These are phyloP conservation scores for Sitta carolinensis DNA, from an alignment of 2,797 vertebrate genomes.

Conservation along the genomic window DNA sequence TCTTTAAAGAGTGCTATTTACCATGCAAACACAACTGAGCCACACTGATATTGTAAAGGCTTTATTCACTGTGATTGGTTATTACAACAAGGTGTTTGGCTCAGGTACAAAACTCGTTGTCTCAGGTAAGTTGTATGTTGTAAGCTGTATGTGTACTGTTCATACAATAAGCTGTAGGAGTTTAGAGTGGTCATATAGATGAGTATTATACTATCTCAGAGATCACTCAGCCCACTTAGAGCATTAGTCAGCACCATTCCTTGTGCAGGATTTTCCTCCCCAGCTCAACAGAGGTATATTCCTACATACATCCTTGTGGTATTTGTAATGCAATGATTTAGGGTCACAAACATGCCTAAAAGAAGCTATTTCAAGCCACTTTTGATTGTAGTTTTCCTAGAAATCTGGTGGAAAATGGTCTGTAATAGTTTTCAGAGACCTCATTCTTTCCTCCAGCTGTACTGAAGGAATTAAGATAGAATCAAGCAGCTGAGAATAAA, in stretches of 20 bases:
- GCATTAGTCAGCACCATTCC: background rate
- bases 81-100: background rate
- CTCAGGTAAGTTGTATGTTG: constrained; percentile 25
- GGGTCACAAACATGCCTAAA: background rate
- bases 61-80: background rate
- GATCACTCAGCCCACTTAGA: background rate
- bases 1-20: background rate
- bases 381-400: background rate
- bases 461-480: background rate
- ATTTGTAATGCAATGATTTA: background rate
- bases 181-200: background rate
- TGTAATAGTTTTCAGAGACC: background rate
- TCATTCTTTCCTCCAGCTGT: background rate
- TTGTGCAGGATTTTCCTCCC: background rate
- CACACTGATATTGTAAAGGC: background rate
- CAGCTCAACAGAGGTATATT: background rate
- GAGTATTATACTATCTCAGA: background rate
- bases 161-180: background rate
- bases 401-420: background rate
- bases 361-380: background rate
- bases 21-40: background rate
- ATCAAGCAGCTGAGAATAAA: background rate
- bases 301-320: background rate
- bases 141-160: background rate
- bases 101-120: constrained; percentile 23